Evolutionary conservation across 2,113 vertebrate species (phyloP), one percentile per base, ranked within the genome.

Genomic region (Stercorarius parasiticus): DNA sequence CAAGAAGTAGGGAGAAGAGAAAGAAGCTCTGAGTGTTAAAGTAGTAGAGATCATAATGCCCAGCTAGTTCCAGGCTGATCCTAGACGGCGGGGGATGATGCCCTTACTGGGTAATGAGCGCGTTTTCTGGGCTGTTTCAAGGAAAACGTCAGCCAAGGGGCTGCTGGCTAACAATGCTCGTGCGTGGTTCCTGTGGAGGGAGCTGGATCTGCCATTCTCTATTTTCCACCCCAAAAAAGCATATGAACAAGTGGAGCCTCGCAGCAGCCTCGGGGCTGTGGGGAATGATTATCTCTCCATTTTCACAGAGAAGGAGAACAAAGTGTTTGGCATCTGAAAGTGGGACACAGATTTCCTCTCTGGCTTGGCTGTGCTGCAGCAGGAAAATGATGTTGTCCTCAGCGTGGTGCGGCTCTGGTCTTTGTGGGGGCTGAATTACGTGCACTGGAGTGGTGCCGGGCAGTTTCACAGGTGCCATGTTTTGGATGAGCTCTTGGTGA

Each of bases 251-350:
- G 79, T 40, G 38, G 42, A 82, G 40, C 62, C 66, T 55, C 29
- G 10, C 43, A 70, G 80, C 42, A 95, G 59, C 76, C 59, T 71
- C 13, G 3, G 77, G 50, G 52, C 72, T 73, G 64, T 77, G 71
- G 67, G 50, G 32, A 38, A 52, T 2, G 5, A 81, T 94, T 88
- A 15, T 62, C 26, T 61, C 40, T 86, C 65, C 8, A 1, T 36
- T 77, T 83, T 83, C 50, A 55, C 32, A 59, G 56, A 73, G 62
- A 77, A 88, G 59, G 40, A 88, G 52, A 86, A 74, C 77, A 86
- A 97, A 88, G 77, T 81, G 11, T 74, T 95, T 89, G 83, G 77
- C 65, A 50, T 66, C 50, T 84, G 83, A 74, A 85, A 81, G 53
- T 47, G 52, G 73, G 64, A 62, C 64, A 71, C 42, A 82, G 67